A percentile compares a stretch with the other conserved stretches of the same genome.
phyloP scores from a whole-genome alignment of 2,888 invertebrate genomes.

The Eupithecia vulgata region DNA sequence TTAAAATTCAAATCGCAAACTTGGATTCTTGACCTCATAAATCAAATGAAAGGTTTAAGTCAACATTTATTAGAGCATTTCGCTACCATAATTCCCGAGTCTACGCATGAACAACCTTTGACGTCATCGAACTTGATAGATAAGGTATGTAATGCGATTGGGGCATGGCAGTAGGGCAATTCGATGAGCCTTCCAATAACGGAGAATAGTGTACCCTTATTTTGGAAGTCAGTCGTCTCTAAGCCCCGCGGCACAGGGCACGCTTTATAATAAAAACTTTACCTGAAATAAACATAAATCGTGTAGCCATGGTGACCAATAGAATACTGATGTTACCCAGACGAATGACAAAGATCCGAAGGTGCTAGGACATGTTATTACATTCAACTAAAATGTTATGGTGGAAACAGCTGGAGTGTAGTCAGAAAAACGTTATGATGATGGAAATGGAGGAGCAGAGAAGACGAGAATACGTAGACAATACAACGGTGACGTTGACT shows the following conservation, averaged over 20 bases:
- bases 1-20: conserved; percentile 40
- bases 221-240: conserved; percentile 72
- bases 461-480: conserved; percentile 64
- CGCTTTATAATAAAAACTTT: conserved; percentile 51
- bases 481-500: conserved; percentile 69
- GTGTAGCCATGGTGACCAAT: conserved; percentile 73
- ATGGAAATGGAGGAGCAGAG: conserved; percentile 73
- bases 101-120: conserved; percentile 60
- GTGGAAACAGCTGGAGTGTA: conserved; percentile 78
- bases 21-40: conserved; percentile 44
- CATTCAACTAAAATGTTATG: conserved; percentile 74
- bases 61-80: conserved; percentile 51
- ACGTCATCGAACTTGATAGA: conserved; percentile 75
- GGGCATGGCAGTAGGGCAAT: conserved; percentile 66
- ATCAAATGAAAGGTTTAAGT: conserved; percentile 44
- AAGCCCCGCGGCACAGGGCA: conserved; percentile 68
- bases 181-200: conserved; percentile 62
- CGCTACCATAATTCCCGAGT: conserved; percentile 50
- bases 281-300: conserved; percentile 42
- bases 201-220: conserved; percentile 62
- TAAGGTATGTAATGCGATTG: conserved; percentile 58
- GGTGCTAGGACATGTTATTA: conserved; percentile 56
- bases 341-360: conserved; percentile 55
- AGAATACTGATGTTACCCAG: conserved; percentile 51
- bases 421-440: conserved; percentile 71